Conservation (phyloP, 2,797 vertebrate genomes). For the Epinephelus coioides region DNA sequence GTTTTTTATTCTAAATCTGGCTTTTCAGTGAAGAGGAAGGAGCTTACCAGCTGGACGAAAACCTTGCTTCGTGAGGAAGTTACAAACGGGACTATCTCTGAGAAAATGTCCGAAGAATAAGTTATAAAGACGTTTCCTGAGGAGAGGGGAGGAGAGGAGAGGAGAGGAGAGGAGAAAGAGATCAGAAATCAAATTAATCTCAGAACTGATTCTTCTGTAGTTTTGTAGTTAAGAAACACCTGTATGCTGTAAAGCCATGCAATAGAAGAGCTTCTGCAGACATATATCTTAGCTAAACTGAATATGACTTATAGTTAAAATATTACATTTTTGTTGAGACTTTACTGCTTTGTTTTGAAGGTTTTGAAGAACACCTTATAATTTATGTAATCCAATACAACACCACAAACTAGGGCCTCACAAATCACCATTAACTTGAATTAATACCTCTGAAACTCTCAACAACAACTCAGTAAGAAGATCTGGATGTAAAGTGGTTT, state of each 20-base stretch:
- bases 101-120: conserved; percentile 89
- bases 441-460: too few relatives aligned
- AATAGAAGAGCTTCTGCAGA: background rate
- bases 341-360: background rate
- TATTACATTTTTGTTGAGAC: background rate
- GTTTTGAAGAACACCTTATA: too few relatives aligned
- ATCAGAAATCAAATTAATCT: conserved; percentile 1
- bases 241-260: background rate
- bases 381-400: background rate
- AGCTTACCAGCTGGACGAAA: conserved; percentile 88
- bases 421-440: too few relatives aligned
- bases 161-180: background rate
- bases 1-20: background rate
- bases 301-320: background rate
- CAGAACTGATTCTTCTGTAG: background rate
- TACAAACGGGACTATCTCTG: conserved; percentile 89
- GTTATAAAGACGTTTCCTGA: conserved; percentile 94
- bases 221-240: background rate
- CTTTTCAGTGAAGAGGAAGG: background rate
- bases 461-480: too few relatives aligned
- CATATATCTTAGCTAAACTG: background rate
- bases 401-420: background rate
- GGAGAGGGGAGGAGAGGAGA: too few relatives aligned
- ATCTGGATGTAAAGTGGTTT: too few relatives aligned
- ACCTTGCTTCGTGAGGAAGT: conserved; percentile 90